These are phyloP conservation scores for Palaemon carinicauda DNA, from an alignment of 1,140 invertebrate species.

Conservation along the genomic window DNA sequence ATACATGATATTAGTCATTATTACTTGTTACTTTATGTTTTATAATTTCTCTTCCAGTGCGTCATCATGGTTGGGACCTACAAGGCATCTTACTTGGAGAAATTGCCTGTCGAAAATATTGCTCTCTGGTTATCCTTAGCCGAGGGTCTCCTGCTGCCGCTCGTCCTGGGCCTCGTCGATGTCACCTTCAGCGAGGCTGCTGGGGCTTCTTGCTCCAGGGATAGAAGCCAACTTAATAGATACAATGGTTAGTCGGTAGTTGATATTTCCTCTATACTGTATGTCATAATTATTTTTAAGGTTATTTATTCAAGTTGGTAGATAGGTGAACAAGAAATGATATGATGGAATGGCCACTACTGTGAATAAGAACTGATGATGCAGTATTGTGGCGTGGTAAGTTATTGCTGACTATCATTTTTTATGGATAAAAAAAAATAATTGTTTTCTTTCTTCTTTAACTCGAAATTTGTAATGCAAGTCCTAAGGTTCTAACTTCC, in stretches of 20 bases:
- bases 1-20: not conserved
- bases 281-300: not conserved
- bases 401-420: no score
- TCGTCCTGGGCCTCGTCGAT: conserved; percentile 68
- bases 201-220: conserved; percentile 51
- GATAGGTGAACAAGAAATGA: no score
- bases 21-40: not conserved
- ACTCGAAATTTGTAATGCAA: no score
- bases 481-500: no score
- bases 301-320: no score
- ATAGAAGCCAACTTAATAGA: conserved; percentile 16
- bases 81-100: conserved; percentile 63
- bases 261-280: not conserved
- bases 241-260: conserved; percentile 15
- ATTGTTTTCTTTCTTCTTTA: no score
- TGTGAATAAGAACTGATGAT: no score
- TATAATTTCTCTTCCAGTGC: conserved; percentile 50
- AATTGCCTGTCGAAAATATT: conserved; percentile 63
- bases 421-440: no score
- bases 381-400: no score
- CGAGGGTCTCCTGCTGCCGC: conserved; percentile 67
- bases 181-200: conserved; percentile 64
- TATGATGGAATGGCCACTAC: no score
- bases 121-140: conserved; percentile 66
- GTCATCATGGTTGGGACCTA: conserved; percentile 64